Evolutionary conservation across 2,113 vertebrate genomes (phyloP).

Genomic region (Hipposideros armiger): DNA sequence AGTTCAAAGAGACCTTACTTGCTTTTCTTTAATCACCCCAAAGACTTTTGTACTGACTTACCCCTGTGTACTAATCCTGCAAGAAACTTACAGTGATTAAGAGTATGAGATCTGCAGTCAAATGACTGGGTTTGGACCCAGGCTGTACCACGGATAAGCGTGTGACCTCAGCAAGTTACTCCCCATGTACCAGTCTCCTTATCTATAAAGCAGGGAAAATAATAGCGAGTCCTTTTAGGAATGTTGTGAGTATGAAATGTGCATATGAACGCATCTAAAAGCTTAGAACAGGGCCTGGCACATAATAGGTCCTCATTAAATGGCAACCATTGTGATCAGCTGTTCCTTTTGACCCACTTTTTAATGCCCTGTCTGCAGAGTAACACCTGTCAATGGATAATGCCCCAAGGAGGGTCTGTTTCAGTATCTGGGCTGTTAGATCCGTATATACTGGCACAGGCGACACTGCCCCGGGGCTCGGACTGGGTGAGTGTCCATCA

Average conservation of each 20-base stretch:
- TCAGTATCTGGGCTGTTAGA: not conserved
- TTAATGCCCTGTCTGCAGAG: not conserved
- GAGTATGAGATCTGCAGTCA: not conserved
- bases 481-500: not conserved
- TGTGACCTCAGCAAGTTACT: accelerated
- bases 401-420: not conserved
- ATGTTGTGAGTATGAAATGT: not conserved
- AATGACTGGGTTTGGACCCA: accelerated
- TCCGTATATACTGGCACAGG: not conserved
- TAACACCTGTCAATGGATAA: too few species aligned
- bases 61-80: accelerated
- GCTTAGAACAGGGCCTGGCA: not conserved
- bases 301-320: not conserved
- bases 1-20: not conserved
- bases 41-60: not conserved
- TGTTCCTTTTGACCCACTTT: not conserved
- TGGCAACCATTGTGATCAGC: too few species aligned
- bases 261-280: not conserved
- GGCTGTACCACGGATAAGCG: not conserved
- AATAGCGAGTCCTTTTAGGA: not conserved
- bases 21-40: not conserved
- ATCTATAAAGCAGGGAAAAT: not conserved
- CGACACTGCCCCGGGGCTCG: not conserved
- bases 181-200: not conserved
- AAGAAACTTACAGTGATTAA: not conserved